Percentiles rank a stretch among this genome's conserved stretches.
phyloP scores from a whole-genome alignment of 2,113 vertebrate species.

The Eulemur macaco region DNA sequence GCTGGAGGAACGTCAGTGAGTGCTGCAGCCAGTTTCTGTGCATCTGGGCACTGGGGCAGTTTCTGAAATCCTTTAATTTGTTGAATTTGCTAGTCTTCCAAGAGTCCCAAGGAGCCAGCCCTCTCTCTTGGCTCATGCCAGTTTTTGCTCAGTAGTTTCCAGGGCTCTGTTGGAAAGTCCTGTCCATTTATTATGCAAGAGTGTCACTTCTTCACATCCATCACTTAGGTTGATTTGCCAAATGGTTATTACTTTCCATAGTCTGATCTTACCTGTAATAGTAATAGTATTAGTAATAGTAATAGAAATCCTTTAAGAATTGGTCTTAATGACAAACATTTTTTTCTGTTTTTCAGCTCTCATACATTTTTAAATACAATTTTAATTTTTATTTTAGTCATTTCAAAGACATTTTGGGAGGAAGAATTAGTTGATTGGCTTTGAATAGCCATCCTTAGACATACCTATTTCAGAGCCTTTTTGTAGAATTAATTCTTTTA shows the following conservation, averaged over 20 bases:
- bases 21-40: neutral
- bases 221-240: neutral
- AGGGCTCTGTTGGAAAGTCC: neutral
- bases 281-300: neutral
- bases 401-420: neutral
- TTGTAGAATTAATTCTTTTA: neutral
- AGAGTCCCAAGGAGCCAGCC: neutral
- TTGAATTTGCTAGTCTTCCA: neutral
- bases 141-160: neutral
- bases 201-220: neutral
- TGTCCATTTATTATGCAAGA: neutral
- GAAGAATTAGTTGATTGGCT: neutral
- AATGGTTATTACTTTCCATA: neutral
- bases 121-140: neutral
- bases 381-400: neutral
- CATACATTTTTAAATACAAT: neutral
- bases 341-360: neutral
- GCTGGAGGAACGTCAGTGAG: neutral
- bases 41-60: neutral
- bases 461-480: neutral
- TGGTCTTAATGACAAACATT: neutral
- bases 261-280: neutral
- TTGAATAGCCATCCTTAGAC: neutral
- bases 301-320: neutral
- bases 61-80: neutral